These are phyloP conservation scores for Salarias fasciatus DNA, from an alignment of 2,797 vertebrate genomes.

Conservation along the genomic window DNA sequence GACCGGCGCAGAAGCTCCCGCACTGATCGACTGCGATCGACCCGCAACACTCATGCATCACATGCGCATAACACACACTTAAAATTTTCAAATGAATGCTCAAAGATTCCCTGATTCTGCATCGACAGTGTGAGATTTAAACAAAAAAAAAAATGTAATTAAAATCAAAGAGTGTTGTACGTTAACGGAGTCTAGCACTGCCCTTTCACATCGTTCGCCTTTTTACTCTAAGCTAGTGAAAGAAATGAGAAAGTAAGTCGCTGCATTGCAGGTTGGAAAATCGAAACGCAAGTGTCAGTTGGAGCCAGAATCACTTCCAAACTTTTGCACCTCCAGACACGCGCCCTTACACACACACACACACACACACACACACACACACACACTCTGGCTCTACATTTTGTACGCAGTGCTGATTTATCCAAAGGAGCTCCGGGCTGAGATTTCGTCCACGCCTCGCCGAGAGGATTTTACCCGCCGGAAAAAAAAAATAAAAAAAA, in stretches of 20 bases:
- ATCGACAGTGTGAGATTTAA: conserved; percentile 10
- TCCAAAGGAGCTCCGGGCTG: conserved; percentile 60
- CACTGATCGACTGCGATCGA: conserved; percentile 59
- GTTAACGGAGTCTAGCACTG: conserved; percentile 35
- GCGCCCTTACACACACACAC: conserved; percentile 5
- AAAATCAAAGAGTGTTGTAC: conserved; percentile 30
- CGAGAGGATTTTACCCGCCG: conserved; percentile 30
- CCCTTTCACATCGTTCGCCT: conserved; percentile 38
- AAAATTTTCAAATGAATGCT: conserved; percentile 21
- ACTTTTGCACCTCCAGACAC: conserved; percentile 8
- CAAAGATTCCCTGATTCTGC: conserved; percentile 25
- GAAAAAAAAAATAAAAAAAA: conserved; percentile 25
- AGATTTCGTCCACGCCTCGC: conserved; percentile 43
- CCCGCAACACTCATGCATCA: conserved; percentile 32
- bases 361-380: conserved; percentile 7
- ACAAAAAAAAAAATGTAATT: conserved; percentile 22
- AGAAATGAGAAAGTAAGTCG: conserved; percentile 17
- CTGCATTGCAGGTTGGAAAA: conserved; percentile 39
- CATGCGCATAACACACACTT: conserved; percentile 23
- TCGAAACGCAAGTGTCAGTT: conserved; percentile 17
- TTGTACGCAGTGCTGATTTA: conserved; percentile 59
- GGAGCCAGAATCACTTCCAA: not conserved
- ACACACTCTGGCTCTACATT: conserved; percentile 33
- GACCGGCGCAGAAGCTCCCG: conserved; percentile 64
- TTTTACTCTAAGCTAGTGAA: conserved; percentile 41